phyloP scores from a whole-genome alignment of 2,113 vertebrate species.

The Petrocephalus microphthalmus region DNA sequence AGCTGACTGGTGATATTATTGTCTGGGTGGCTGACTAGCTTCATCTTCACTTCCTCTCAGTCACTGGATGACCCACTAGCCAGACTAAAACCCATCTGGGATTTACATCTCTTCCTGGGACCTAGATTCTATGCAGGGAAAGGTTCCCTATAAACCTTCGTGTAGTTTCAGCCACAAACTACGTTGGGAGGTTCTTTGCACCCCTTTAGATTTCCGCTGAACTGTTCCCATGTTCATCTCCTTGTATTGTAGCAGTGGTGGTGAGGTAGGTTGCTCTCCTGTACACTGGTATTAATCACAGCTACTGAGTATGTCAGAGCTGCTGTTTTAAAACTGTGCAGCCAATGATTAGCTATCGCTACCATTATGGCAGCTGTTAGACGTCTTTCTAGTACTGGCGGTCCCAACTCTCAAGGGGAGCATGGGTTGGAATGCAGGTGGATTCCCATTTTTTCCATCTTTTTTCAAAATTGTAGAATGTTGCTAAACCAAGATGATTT shows the following conservation, averaged over 20 bases:
- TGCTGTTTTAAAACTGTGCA: neutral
- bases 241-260: neutral
- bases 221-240: neutral
- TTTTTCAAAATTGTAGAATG: neutral
- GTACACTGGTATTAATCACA: neutral
- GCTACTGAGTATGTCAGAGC: neutral
- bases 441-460: neutral
- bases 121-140: neutral
- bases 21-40: neutral
- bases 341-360: neutral
- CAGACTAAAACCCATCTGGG: neutral
- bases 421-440: neutral
- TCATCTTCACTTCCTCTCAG: neutral
- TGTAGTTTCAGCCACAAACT: neutral
- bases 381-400: neutral
- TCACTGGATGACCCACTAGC: neutral
- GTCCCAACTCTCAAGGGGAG: neutral
- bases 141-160: neutral
- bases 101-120: no score
- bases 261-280: neutral
- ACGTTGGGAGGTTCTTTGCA: neutral
- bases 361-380: neutral
- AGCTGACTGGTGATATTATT: neutral
- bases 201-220: neutral
- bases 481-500: neutral